Evolutionary conservation across 2,113 vertebrate species (phyloP).

Genomic region (Uria aalge): DNA sequence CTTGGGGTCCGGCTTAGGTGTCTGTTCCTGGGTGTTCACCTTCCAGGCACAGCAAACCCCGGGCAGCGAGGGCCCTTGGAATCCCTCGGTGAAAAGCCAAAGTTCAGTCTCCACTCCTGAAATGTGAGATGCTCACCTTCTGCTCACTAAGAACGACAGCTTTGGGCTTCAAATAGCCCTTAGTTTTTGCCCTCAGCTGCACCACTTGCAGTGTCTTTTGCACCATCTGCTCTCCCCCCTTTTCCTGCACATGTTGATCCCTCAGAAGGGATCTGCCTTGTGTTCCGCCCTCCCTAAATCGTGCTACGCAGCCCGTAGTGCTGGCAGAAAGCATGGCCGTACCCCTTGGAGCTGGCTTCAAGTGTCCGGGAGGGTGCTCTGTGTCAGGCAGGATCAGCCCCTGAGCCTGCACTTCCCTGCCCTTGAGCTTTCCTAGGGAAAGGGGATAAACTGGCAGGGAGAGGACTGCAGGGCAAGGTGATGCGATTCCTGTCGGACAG

Average conservation of each 20-base stretch:
- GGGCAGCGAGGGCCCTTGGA: not conserved
- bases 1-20: not conserved
- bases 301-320: fast-evolving
- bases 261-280: not conserved
- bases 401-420: not conserved
- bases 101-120: not conserved
- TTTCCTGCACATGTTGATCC: not conserved
- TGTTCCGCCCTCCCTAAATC: not conserved
- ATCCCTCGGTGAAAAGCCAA: not conserved
- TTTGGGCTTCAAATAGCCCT: not conserved
- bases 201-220: not conserved
- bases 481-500: fast-evolving
- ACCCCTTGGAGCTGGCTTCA: not conserved
- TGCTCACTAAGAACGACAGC: not conserved
- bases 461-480: fast-evolving
- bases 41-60: not conserved
- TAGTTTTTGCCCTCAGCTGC: not conserved
- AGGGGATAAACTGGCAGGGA: not conserved
- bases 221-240: not conserved
- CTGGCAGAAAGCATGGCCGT: fast-evolving
- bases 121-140: not conserved
- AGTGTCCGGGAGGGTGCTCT: not conserved
- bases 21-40: fast-evolving
- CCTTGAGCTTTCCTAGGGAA: not conserved
- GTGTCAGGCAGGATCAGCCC: not conserved